Conservation (phyloP, 2,888 invertebrate species). For the Pyrgus malvae region DNA sequence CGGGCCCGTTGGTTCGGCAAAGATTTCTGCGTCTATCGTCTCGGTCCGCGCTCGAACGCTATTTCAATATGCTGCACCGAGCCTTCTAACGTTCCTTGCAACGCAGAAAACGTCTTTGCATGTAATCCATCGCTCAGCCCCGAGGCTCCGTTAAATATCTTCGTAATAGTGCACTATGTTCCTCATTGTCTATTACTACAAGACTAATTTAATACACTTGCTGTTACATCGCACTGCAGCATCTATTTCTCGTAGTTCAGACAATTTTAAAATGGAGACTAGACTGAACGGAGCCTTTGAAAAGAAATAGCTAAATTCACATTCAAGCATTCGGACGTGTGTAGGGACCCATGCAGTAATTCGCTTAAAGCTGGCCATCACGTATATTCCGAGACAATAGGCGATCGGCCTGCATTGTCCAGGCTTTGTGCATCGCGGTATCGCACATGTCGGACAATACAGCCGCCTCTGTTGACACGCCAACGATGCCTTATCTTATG, state of each 20-base stretch:
- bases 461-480: conserved; percentile 39
- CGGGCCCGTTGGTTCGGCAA: conserved; percentile 53
- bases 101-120: conserved; percentile 30
- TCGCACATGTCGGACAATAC: conserved; percentile 53
- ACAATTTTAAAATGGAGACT: conserved; percentile 1
- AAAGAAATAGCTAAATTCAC: conserved; percentile 17
- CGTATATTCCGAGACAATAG: conserved; percentile 69
- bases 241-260: not conserved
- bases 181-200: not conserved
- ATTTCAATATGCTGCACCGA: conserved; percentile 46
- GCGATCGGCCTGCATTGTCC: conserved; percentile 59
- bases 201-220: too few relatives aligned
- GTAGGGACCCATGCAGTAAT: conserved; percentile 43
- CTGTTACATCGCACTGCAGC: not conserved
- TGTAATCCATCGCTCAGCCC: conserved; percentile 20
- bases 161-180: not conserved
- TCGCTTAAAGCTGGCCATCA: conserved; percentile 52
- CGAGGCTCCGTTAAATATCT: conserved; percentile 5
- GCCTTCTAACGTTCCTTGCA: conserved; percentile 42
- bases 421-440: conserved; percentile 66
- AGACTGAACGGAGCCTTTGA: conserved; percentile 14
- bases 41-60: conserved; percentile 41
- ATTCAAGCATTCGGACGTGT: conserved; percentile 20
- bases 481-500: conserved; percentile 39
- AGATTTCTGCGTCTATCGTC: conserved; percentile 50